These are phyloP conservation scores for Heteromormyrus szaboi DNA, from an alignment of 2,797 vertebrate genomes.

Conservation along the genomic window DNA sequence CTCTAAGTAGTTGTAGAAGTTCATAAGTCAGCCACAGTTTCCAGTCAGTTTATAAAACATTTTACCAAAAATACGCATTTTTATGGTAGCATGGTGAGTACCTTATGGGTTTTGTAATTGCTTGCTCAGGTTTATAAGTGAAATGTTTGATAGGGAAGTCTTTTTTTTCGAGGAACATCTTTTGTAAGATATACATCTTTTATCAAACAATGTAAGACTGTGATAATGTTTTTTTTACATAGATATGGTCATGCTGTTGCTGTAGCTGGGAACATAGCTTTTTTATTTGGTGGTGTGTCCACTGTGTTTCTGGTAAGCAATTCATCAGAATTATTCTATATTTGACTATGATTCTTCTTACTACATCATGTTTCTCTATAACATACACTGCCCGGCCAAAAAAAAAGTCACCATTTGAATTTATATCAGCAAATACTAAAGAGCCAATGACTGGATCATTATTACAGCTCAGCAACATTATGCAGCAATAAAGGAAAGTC, in stretches of 20 bases:
- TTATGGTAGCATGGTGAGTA: neutral
- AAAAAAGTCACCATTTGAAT: too few relatives aligned
- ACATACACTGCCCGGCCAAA: neutral
- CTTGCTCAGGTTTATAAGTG: neutral
- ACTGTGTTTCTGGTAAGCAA: slow-evolving; percentile 41
- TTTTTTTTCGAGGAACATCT: neutral
- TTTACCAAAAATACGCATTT: neutral
- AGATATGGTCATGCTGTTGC: slow-evolving; percentile 58
- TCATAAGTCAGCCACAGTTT: neutral
- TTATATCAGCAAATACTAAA: too few relatives aligned
- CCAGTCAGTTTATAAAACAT: neutral
- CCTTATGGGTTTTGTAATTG: neutral
- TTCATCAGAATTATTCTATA: neutral
- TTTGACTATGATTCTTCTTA: neutral
- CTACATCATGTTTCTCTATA: neutral
- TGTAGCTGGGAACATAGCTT: slow-evolving; percentile 58
- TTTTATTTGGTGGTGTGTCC: slow-evolving; percentile 60
- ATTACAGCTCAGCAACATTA: too few relatives aligned
- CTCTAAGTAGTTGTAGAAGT: neutral
- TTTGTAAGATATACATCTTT: neutral
- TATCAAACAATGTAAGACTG: neutral
- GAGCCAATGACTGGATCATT: too few relatives aligned
- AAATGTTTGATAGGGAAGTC: neutral
- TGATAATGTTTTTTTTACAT: neutral
- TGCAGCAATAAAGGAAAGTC: too few relatives aligned